Conservation (phyloP, 2,113 vertebrate species). For the Opisthocomus hoazin region DNA sequence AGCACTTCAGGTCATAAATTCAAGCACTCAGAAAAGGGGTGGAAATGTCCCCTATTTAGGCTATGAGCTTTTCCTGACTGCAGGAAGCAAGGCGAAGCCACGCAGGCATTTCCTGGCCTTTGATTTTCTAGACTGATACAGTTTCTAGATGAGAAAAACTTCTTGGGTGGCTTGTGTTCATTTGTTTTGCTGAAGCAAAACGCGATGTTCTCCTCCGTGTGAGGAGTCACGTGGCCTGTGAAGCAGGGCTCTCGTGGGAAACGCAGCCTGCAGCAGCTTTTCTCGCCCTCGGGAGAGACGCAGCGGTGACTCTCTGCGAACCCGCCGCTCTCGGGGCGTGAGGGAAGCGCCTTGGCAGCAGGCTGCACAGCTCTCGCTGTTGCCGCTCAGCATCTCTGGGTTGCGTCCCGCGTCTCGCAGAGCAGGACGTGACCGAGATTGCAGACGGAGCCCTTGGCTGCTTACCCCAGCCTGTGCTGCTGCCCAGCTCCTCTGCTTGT, state of each 20-base stretch:
- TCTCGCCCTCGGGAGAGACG: not conserved
- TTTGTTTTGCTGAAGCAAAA: not conserved
- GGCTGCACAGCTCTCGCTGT: not conserved
- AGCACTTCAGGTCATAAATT: not conserved
- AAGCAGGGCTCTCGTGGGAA: not conserved
- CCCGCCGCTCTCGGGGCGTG: not conserved
- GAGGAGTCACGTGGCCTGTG: not conserved
- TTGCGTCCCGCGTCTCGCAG: not conserved
- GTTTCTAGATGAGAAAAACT: not conserved
- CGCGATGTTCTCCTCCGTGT: accelerated
- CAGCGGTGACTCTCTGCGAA: not conserved
- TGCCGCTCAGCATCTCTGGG: not conserved
- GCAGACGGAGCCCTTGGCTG: not conserved
- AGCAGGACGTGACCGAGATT: not conserved
- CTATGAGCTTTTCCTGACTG: not conserved
- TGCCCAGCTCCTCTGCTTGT: not conserved
- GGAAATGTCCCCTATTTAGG: not conserved
- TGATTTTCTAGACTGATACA: not conserved
- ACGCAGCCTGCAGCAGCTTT: not conserved
- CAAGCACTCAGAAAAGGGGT: not conserved
- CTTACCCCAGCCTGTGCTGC: not conserved
- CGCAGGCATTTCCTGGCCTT: not conserved
- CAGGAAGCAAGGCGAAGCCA: not conserved
- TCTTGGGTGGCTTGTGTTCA: not conserved
- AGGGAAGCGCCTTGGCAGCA: not conserved